Conservation (phyloP, 2,113 vertebrate genomes). For the Arenaria interpres region DNA sequence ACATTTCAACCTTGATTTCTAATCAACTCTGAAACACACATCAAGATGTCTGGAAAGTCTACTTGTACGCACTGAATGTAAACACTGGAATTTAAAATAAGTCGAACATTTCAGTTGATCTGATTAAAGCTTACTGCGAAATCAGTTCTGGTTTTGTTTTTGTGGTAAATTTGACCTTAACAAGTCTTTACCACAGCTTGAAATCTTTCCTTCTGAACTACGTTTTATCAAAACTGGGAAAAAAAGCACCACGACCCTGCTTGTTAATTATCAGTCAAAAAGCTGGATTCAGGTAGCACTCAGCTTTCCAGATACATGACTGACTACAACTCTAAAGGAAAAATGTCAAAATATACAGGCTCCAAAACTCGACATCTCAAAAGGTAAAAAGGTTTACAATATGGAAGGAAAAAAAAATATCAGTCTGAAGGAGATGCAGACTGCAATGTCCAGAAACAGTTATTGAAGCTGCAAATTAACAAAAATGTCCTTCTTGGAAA, state of each 20-base stretch:
- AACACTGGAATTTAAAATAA: background rate
- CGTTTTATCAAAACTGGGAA: background rate
- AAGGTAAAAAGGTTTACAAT: background rate
- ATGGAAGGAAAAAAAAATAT: background rate
- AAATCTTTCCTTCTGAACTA: background rate
- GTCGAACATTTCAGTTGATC: background rate
- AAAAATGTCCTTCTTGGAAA: background rate
- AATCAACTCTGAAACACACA: background rate
- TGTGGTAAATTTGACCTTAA: background rate
- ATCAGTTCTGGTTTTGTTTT: background rate
- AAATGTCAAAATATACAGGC: background rate
- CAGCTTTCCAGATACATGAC: background rate
- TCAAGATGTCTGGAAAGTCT: background rate
- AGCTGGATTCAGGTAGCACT: background rate
- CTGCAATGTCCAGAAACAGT: background rate
- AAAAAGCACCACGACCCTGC: background rate
- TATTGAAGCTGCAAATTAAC: background rate
- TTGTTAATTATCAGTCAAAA: background rate
- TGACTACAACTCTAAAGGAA: background rate
- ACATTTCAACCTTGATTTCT: background rate
- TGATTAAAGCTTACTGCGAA: background rate
- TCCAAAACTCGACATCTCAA: background rate
- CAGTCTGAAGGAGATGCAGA: background rate
- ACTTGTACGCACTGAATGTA: background rate
- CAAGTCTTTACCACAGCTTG: background rate